phyloP scores from a whole-genome alignment of 2,888 invertebrate species.

The Heliconius cydno region DNA sequence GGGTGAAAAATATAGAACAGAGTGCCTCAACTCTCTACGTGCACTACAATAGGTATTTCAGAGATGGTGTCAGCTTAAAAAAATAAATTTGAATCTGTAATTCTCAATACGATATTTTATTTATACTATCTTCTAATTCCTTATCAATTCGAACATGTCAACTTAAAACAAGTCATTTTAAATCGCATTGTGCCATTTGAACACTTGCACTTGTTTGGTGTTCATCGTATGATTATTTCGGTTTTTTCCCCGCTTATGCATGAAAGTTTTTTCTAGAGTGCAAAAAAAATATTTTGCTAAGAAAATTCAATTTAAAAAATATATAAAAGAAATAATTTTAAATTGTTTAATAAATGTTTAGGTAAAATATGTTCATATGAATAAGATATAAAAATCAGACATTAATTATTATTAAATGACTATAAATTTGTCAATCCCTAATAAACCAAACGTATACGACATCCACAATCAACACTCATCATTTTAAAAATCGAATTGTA shows the following conservation, averaged over 20 bases:
- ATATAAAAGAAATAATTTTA: too few species aligned
- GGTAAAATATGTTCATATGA: too few species aligned
- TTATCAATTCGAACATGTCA: neutral
- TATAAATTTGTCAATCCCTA: conserved; percentile 1
- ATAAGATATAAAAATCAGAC: too few species aligned
- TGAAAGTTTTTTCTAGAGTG: neutral
- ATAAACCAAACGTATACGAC: neutral
- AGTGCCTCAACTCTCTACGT: too few species aligned
- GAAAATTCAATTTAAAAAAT: too few species aligned
- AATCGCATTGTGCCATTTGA: neutral
- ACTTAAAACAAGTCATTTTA: neutral
- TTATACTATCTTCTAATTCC: neutral
- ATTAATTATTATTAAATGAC: neutral
- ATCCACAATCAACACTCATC: neutral
- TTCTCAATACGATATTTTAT: too few species aligned
- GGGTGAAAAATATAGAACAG: too few species aligned
- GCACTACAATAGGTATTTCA: too few species aligned
- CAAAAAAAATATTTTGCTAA: too few species aligned
- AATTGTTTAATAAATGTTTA: too few species aligned
- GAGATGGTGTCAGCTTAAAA: too few species aligned
- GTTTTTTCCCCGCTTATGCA: neutral
- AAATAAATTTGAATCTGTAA: too few species aligned
- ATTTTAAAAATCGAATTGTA: neutral
- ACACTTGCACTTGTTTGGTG: neutral
- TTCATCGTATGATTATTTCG: neutral